Conservation (phyloP, 92 coral and sea anemone genomes). For the Siderastrea radians region DNA sequence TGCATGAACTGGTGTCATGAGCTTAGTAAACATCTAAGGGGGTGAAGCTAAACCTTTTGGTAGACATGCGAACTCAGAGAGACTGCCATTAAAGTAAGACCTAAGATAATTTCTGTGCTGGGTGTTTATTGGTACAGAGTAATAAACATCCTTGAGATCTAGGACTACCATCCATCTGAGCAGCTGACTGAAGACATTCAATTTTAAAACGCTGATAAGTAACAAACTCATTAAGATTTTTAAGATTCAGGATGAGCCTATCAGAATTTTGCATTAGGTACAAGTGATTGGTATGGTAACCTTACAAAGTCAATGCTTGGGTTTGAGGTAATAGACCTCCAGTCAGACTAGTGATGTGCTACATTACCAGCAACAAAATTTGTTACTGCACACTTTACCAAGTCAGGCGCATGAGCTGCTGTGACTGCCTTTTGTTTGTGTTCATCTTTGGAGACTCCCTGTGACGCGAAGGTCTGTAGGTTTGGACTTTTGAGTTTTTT, state of each 20-base stretch:
- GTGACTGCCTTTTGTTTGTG: constrained; percentile 30
- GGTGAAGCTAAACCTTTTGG: too few species aligned
- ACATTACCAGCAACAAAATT: constrained; percentile 66
- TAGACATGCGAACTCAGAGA: too few species aligned
- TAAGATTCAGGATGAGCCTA: constrained; percentile 16
- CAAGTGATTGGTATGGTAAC: constrained; percentile 32
- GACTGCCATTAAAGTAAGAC: too few species aligned
- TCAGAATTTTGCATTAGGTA: constrained; percentile 8
- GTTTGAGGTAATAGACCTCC: constrained; percentile 64
- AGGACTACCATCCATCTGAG: background rate
- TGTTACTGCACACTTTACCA: constrained; percentile 16
- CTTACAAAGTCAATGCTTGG: constrained; percentile 44
- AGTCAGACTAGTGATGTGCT: constrained; percentile 37
- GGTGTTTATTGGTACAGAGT: too few species aligned
- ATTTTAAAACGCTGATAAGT: background rate
- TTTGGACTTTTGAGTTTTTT: constrained; percentile 59
- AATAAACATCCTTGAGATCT: too few species aligned
- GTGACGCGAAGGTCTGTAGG: constrained; percentile 51
- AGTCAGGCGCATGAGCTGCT: constrained; percentile 4
- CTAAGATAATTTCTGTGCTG: too few species aligned
- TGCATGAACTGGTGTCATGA: too few species aligned
- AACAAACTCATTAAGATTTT: too few species aligned
- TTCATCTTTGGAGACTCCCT: constrained; percentile 38
- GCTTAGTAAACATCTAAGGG: too few species aligned
- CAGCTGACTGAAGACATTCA: background rate